phyloP scores from a whole-genome alignment of 2,888 invertebrate genomes.

The Rhopalosiphum nymphaeae region DNA sequence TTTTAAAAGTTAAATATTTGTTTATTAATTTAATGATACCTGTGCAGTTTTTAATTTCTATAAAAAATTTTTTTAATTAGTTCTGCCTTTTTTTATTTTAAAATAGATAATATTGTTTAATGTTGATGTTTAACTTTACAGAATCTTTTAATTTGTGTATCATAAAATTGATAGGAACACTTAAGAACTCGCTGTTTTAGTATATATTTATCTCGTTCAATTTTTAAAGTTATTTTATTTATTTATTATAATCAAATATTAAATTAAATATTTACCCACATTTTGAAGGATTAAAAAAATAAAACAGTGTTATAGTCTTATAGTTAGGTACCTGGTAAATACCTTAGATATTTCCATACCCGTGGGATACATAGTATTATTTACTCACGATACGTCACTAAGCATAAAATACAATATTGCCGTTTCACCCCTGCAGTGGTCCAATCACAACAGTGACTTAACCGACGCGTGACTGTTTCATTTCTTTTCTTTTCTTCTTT shows the following conservation, averaged over 20 bases:
- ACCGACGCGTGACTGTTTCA: not conserved
- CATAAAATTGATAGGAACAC: not conserved
- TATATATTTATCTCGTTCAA: not conserved
- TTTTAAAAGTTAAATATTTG: not conserved
- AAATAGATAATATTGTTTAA: not conserved
- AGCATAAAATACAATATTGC: not conserved
- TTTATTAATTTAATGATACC: not conserved
- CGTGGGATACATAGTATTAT: not conserved
- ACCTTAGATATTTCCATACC: not conserved
- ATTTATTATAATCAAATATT: not conserved
- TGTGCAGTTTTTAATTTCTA: not conserved
- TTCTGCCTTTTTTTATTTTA: not conserved
- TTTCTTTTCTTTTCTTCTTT: not conserved
- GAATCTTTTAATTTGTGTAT: not conserved
- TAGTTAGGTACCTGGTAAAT: not conserved
- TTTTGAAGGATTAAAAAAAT: not conserved
- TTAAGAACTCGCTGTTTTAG: not conserved
- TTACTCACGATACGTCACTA: not conserved
- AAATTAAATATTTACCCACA: not conserved
- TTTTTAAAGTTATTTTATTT: not conserved
- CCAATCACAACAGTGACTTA: constrained; percentile 20
- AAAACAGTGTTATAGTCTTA: not conserved
- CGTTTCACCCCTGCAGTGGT: not conserved
- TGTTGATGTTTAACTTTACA: not conserved
- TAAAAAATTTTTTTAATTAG: not conserved